Percentiles rank a stretch among this genome's conserved stretches.
phyloP scores from a whole-genome alignment of 2,888 invertebrate genomes.

The Drosophila aldrichi region DNA sequence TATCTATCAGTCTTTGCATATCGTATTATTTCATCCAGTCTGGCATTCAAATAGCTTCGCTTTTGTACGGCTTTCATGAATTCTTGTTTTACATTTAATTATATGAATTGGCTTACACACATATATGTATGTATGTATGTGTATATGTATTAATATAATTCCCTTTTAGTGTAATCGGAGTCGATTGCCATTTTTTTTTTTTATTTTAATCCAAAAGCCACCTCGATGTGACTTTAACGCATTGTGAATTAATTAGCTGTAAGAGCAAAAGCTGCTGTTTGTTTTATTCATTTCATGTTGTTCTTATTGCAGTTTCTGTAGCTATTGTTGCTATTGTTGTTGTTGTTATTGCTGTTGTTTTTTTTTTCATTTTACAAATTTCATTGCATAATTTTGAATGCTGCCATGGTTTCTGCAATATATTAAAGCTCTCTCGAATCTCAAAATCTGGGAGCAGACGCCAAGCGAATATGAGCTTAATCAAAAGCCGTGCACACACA shows the following conservation, averaged over 20 bases:
- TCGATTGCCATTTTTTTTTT: background rate
- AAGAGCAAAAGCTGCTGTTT: constrained; percentile 38
- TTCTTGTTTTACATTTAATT: background rate
- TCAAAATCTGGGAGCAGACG: constrained; percentile 12
- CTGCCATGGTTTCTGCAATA: constrained; percentile 14
- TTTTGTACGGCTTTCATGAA: background rate
- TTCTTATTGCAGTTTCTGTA: background rate
- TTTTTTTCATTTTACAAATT: constrained; percentile 29
- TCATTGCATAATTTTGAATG: constrained; percentile 30
- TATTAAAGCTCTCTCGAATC: constrained; percentile 50
- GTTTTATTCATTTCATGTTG: background rate
- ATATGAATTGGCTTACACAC: background rate
- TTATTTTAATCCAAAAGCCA: constrained; percentile 1
- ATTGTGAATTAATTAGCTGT: constrained; percentile 61
- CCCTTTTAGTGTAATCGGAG: background rate
- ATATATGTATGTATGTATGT: background rate
- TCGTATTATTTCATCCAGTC: background rate
- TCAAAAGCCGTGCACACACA: constrained; percentile 48
- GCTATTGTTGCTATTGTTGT: background rate
- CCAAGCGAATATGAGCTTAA: constrained; percentile 42
- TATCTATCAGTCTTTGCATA: background rate
- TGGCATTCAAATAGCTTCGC: background rate
- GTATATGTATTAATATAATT: background rate
- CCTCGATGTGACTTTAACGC: constrained; percentile 13
- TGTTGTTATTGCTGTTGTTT: background rate